Base-by-base conservation (phyloP, 2,888 invertebrate species). In the Cheilosia grossa region DNA sequence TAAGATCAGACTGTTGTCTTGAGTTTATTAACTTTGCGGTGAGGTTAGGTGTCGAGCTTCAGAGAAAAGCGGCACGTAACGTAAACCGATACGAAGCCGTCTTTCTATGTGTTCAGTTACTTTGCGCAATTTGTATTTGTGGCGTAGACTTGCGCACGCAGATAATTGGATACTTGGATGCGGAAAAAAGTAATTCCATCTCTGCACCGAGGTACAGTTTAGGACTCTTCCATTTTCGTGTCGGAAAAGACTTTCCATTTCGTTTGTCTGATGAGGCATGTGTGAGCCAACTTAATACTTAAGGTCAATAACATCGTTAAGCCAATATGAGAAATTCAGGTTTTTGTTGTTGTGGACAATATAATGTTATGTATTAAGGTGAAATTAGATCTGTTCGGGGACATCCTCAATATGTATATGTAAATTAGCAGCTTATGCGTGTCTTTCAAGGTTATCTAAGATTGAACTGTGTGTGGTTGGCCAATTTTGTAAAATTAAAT, bases 181-280 rank as follows among this genome's bases (percentile, higher is more conserved):
- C 58, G 80, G 74, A 66, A 74, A 75, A 82, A 69, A 61, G 73
- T 74, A 83, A 83, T 75, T 75, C 44, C 83, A 75, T 83, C 44
- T 80, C 19, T 61, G 37, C 5, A 27, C 47, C 37, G 24, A 30
- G 42, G 24, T 44, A 64, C 53, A 19, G 47, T 58, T 64, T 58
- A 49, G 19, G 51, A 42, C 30, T n/a, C 17, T 24, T 33, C 30
- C 42, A 69, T 77, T 66, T 33, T 77, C 30, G 30, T 40, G 9
- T 15, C 24, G 51, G 53, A 66, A 63, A 83, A 58, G 30, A 75
- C 69, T 83, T 83, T 83, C 83, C 80, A 63, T 75, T 80, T 70
- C 51, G 13, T 59, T 64, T 5, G 7, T 9, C 33, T 47, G 30
- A 49, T 9, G 51, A 33, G 17, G 24, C 9, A n/a, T 24, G 13